These are phyloP conservation scores for Amphiprion clarkii DNA, from an alignment of 2,797 vertebrate genomes.

Conservation along the genomic window DNA sequence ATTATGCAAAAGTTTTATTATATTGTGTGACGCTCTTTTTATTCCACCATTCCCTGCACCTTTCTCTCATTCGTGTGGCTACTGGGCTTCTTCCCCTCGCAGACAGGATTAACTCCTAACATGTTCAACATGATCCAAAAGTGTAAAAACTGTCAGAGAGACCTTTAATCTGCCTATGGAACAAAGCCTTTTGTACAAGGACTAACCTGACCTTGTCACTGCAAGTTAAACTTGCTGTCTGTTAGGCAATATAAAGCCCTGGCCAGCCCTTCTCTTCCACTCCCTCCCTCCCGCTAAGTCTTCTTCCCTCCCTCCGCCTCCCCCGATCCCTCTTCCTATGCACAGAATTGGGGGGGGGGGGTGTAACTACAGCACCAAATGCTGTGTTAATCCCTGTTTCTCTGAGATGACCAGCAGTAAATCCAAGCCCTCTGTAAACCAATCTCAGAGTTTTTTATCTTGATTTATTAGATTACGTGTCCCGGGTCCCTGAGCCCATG, in stretches of 20 bases:
- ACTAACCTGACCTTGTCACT: conserved; percentile 97
- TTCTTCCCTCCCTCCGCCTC: conserved; percentile 61
- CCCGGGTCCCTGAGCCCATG: conserved; percentile 85
- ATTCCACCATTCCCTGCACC: conserved; percentile 19
- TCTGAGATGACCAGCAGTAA: conserved; percentile 87
- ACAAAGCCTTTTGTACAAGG: conserved; percentile 92
- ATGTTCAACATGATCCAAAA: conserved; percentile 96
- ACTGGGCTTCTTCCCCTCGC: conserved; percentile 80
- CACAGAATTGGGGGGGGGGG: conserved; percentile 71
- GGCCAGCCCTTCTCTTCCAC: conserved; percentile 72
- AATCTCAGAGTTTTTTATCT: conserved; percentile 89
- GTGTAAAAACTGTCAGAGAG: conserved; percentile 94
- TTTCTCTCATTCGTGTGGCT: conserved; percentile 61
- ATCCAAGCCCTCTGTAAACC: conserved; percentile 91
- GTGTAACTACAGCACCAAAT: conserved; percentile 84
- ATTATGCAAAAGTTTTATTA: not conserved
- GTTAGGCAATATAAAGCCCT: conserved; percentile 86
- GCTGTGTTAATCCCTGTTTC: conserved; percentile 90
- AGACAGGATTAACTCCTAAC: conserved; percentile 93
- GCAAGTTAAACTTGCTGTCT: conserved; percentile 94
- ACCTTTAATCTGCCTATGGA: conserved; percentile 95
- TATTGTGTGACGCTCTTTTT: conserved; percentile 7
- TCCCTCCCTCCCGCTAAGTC: conserved; percentile 70
- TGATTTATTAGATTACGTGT: conserved; percentile 93
- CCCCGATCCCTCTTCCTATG: conserved; percentile 37